Conservation (phyloP, 2,113 vertebrate genomes). For the Psilopogon haemacephalus region DNA sequence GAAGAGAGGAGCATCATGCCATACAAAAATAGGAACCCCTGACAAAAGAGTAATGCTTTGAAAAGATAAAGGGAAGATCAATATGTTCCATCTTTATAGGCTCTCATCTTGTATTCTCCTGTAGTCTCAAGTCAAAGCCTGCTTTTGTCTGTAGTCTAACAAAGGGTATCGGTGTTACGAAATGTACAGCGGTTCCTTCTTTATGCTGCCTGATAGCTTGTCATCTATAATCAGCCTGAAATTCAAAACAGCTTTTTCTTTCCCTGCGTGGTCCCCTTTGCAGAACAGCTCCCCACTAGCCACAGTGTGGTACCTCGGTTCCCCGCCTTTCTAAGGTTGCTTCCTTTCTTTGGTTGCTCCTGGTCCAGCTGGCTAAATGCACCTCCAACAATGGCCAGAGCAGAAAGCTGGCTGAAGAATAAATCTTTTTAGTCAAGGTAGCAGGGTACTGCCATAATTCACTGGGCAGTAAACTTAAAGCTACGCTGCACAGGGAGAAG, state of each 20-base stretch:
- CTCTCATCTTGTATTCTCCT: constrained; percentile 53
- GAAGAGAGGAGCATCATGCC: not conserved
- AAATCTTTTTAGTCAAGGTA: not conserved
- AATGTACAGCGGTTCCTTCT: constrained; percentile 15
- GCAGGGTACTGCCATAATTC: not conserved
- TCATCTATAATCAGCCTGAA: not conserved
- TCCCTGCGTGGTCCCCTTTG: not conserved
- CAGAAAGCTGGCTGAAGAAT: not conserved
- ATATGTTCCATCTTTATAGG: constrained; percentile 40
- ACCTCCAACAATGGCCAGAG: not conserved
- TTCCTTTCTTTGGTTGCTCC: not conserved
- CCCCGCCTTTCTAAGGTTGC: not conserved
- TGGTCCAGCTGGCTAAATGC: rapidly evolving
- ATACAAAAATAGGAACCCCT: constrained; percentile 1
- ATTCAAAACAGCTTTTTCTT: not conserved
- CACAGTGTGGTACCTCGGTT: rapidly evolving
- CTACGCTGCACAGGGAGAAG: rapidly evolving
- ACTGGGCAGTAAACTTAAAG: not conserved
- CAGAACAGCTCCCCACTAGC: not conserved
- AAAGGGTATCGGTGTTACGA: not conserved
- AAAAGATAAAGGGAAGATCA: constrained; percentile 65
- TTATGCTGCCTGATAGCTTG: constrained; percentile 16
- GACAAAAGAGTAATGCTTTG: constrained; percentile 50
- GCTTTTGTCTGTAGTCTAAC: constrained; percentile 59
- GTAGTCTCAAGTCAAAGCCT: constrained; percentile 47